Evolutionary conservation across 1,140 invertebrate genomes (phyloP).

Genomic region (Ganaspis sp.): DNA sequence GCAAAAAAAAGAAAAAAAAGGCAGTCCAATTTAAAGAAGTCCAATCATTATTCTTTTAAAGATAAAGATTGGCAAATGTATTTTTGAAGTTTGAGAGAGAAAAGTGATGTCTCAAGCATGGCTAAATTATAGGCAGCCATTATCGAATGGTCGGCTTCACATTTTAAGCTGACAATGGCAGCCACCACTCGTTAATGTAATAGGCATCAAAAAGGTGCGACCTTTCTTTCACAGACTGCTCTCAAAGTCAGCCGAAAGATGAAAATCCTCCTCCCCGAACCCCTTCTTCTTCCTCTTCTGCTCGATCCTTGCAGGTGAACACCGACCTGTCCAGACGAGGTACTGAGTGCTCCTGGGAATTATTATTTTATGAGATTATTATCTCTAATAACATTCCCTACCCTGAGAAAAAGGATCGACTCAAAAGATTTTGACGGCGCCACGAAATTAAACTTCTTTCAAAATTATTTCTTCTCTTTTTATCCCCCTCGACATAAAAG

Average conservation of each 20-base stretch:
- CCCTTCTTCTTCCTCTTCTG: constrained; percentile 46
- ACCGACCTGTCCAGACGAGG: constrained; percentile 50
- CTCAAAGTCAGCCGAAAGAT: constrained; percentile 54
- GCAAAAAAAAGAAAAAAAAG: not conserved
- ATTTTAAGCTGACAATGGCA: constrained; percentile 71
- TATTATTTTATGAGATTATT: constrained; percentile 75
- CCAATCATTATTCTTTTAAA: constrained; percentile 34
- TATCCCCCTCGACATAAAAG: not conserved
- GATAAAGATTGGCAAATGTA: constrained; percentile 34
- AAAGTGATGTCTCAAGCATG: constrained; percentile 46
- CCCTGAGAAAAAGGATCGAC: constrained; percentile 43
- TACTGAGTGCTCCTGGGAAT: constrained; percentile 55
- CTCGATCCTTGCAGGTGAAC: constrained; percentile 47
- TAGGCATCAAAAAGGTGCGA: constrained; percentile 69
- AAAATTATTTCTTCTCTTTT: constrained; percentile 16
- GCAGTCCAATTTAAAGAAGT: constrained; percentile 1
- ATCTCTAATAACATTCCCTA: constrained; percentile 72
- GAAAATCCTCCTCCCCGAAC: constrained; percentile 54
- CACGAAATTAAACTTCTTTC: constrained; percentile 35
- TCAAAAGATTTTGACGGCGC: constrained; percentile 45
- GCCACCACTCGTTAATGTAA: constrained; percentile 73
- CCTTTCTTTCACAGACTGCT: constrained; percentile 55
- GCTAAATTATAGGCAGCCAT: constrained; percentile 70
- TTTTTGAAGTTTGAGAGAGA: constrained; percentile 30
- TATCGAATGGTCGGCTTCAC: constrained; percentile 61